phyloP scores from a whole-genome alignment of 1,140 invertebrate genomes.

The Drosophila nasuta region DNA sequence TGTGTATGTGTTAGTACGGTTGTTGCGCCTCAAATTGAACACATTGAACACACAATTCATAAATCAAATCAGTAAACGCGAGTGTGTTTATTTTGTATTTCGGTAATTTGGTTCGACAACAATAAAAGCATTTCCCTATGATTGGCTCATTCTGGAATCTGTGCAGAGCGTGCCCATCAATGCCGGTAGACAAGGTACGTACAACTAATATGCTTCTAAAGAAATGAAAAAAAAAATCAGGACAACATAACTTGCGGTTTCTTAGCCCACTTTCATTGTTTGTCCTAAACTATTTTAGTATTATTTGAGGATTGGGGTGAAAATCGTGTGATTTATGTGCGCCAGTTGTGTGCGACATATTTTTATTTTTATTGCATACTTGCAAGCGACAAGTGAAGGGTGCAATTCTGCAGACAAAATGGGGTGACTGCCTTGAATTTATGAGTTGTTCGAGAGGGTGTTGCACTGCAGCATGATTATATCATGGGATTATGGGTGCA shows the following conservation, averaged over 20 bases:
- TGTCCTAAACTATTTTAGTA: conserved; percentile 15
- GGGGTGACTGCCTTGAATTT: conserved; percentile 68
- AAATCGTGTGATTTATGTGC: conserved; percentile 67
- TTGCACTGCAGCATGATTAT: conserved; percentile 45
- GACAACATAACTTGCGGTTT: conserved; percentile 14
- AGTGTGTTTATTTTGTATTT: conserved; percentile 73
- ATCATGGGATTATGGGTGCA: conserved; percentile 47
- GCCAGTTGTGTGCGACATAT: conserved; percentile 60
- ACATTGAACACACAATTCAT: conserved; percentile 34
- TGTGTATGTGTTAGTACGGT: conserved; percentile 22
- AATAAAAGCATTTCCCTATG: conserved; percentile 87
- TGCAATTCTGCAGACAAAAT: conserved; percentile 46
- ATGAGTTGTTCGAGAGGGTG: conserved; percentile 52
- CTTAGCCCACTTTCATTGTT: conserved; percentile 29
- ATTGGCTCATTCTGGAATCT: conserved; percentile 97
- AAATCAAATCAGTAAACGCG: conserved; percentile 49
- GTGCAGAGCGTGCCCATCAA: conserved; percentile 96
- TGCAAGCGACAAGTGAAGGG: conserved; percentile 62
- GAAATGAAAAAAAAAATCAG: not conserved
- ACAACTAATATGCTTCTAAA: not conserved
- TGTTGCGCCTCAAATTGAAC: conserved; percentile 57
- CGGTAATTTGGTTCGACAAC: conserved; percentile 61
- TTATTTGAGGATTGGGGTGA: conserved; percentile 27
- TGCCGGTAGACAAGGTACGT: conserved; percentile 96
- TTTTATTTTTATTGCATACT: conserved; percentile 78